Conservation (phyloP, 2,797 vertebrate genomes). For the Distichodus sexfasciatus region DNA sequence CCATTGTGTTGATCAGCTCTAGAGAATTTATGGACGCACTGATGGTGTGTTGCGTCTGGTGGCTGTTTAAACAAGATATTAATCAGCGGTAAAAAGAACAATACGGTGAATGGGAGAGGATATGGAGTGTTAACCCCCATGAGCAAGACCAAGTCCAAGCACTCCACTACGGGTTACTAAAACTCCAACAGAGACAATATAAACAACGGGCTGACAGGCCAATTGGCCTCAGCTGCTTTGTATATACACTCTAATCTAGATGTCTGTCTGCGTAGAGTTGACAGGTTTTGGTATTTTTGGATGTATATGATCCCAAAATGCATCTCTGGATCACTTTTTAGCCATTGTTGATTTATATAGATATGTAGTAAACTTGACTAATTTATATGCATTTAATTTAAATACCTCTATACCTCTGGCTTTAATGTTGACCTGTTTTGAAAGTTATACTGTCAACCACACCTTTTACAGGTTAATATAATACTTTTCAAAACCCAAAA, state of each 20-base stretch:
- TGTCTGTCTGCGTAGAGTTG: conserved; percentile 11
- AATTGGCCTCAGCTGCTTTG: conserved; percentile 22
- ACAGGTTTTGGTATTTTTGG: neutral
- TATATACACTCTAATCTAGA: conserved; percentile 34
- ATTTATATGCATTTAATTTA: too few species aligned
- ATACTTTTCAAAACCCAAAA: too few species aligned
- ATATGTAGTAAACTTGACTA: too few species aligned
- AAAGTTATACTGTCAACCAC: too few species aligned
- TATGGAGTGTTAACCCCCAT: conserved; percentile 66
- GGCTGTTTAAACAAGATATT: conserved; percentile 85
- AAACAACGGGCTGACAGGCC: conserved; percentile 56
- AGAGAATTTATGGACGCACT: conserved; percentile 76
- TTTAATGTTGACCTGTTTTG: too few species aligned
- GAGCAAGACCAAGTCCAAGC: conserved; percentile 61
- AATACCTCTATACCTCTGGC: too few species aligned
- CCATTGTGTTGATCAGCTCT: conserved; percentile 81
- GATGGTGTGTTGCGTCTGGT: conserved; percentile 67
- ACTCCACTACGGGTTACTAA: conserved; percentile 54
- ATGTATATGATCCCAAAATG: neutral
- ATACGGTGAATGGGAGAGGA: conserved; percentile 75
- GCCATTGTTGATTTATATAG: neutral
- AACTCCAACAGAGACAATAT: conserved; percentile 59
- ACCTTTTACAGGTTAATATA: too few species aligned
- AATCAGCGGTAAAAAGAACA: conserved; percentile 77
- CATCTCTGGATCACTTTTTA: neutral